Evolutionary conservation across 2,113 vertebrate species (phyloP), one percentile per base, ranked within the genome.

Genomic region (Mionectes macconnelli): DNA sequence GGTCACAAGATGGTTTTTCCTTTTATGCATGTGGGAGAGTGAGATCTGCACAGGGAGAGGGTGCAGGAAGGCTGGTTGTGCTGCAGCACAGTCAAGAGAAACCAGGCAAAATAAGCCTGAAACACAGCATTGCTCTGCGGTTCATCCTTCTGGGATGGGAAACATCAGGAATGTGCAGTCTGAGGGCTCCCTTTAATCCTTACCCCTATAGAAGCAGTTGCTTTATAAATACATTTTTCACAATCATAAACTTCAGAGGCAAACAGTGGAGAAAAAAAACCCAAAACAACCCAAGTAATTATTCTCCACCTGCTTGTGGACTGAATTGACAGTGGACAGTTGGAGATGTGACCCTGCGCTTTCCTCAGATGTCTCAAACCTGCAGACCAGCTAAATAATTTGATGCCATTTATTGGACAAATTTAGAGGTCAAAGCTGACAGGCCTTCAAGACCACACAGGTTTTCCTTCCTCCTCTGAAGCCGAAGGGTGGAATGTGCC

Each of bases 391-490:
- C 78, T 72, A 84, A 96, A 97, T 40, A 81, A 70, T 80, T 50
- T 77, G 49, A 94, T 89, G 45, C 84, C 56, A 83, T 85, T 94
- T 76, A 84, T 10, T 83, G 90, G 92, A 96, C 60, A 94, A 97
- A 96, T 90, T 67, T 66, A 40, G 85, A 97, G 94, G 91, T 96
- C 94, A 96, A 89, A 93, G 85, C 87, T 70, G 96, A 91, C 76
- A 73, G 78, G 75, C 16, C 73, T 87, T 96, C 85, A 74, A 90
- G 94, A 95, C 96, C 96, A 95, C 96, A 95, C 95, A 96, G 76
- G 91, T 72, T 92, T 95, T 44, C n/a, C n/a, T n/a, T 94, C 52
- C 75, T 82, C 18, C 44, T 28, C 4, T 20, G n/a, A 47, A 91
- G 50, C 69, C 52, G 7, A 57, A 44, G 3, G 20, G 15, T 55